Conservation (phyloP, 2,797 vertebrate species). For the Chelon auratus region DNA sequence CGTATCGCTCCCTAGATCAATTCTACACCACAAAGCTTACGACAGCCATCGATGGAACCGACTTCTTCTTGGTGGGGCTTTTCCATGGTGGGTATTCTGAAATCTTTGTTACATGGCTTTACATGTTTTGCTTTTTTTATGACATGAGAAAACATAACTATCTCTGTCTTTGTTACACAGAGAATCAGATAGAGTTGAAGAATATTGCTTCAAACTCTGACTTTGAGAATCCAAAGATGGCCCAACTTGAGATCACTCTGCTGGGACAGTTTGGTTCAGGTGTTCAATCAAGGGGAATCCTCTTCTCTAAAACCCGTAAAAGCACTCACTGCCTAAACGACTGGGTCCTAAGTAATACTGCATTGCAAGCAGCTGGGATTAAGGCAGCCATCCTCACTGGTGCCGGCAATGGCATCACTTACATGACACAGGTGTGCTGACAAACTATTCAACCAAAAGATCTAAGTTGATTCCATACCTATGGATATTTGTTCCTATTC, state of each 20-base stretch:
- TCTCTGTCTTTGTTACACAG: constrained; percentile 69
- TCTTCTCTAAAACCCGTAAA: constrained; percentile 91
- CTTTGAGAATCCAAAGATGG: constrained; percentile 90
- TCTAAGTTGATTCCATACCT: not conserved
- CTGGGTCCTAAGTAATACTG: constrained; percentile 84
- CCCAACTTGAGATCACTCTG: constrained; percentile 84
- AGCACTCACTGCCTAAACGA: constrained; percentile 85
- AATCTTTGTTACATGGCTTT: not conserved
- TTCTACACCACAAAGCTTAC: constrained; percentile 79
- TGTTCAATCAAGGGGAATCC: constrained; percentile 81
- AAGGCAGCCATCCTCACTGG: constrained; percentile 86
- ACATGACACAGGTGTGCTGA: constrained; percentile 91
- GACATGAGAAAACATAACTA: not conserved
- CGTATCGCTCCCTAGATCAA: constrained; percentile 80
- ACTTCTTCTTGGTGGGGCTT: constrained; percentile 80
- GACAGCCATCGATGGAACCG: constrained; percentile 73
- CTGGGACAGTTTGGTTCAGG: constrained; percentile 78
- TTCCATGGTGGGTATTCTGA: constrained; percentile 84
- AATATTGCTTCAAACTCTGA: constrained; percentile 51
- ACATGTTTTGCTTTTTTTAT: not conserved
- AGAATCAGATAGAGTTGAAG: constrained; percentile 75
- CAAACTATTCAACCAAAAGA: not conserved
- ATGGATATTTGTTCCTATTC: not conserved
- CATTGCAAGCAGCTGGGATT: constrained; percentile 76
- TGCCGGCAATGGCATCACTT: constrained; percentile 81